Percentiles rank a stretch among this genome's conserved stretches.
Evolutionary conservation across 2,797 vertebrate genomes (phyloP).

Genomic region (Thunnus albacares): DNA sequence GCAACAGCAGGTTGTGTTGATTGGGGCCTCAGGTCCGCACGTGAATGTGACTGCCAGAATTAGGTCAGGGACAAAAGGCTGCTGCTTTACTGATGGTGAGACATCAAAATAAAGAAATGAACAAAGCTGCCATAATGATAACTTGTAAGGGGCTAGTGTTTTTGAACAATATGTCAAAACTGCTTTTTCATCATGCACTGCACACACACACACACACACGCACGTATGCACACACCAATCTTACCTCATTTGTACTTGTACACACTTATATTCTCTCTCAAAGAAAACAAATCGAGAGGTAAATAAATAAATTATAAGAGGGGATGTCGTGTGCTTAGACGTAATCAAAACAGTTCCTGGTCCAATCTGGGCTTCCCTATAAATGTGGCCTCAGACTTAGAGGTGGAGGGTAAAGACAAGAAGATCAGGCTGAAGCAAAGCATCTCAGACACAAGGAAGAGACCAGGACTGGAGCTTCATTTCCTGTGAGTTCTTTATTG

Average conservation of each 20-base stretch:
- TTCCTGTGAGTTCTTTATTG: slow-evolving; percentile 54
- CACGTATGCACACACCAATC: slow-evolving; percentile 54
- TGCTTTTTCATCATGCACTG: slow-evolving; percentile 71
- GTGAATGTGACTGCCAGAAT: slow-evolving; percentile 82
- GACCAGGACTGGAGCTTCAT: slow-evolving; percentile 15
- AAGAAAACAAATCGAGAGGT: slow-evolving; percentile 63
- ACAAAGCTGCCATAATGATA: slow-evolving; percentile 81
- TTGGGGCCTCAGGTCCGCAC: slow-evolving; percentile 58
- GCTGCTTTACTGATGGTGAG: slow-evolving; percentile 76
- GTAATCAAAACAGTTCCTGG: slow-evolving; percentile 81
- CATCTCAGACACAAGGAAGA: slow-evolving; percentile 37
- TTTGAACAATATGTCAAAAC: slow-evolving; percentile 79
- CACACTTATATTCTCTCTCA: slow-evolving; percentile 66
- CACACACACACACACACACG: slow-evolving; percentile 31
- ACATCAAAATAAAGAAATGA: slow-evolving; percentile 78
- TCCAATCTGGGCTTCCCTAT: slow-evolving; percentile 81
- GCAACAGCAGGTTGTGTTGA: slow-evolving; percentile 36
- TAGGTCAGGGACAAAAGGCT: slow-evolving; percentile 88
- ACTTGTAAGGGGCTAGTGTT: slow-evolving; percentile 75
- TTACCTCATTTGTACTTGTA: slow-evolving; percentile 60
- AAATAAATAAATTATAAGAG: slow-evolving; percentile 63
- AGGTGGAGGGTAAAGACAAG: slow-evolving; percentile 57
- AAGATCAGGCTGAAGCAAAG: slow-evolving; percentile 49
- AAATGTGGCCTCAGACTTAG: slow-evolving; percentile 69
- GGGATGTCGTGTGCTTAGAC: slow-evolving; percentile 75